Base-by-base conservation (phyloP, 1,140 invertebrate species). In the Drosophila kurseongensis region DNA sequence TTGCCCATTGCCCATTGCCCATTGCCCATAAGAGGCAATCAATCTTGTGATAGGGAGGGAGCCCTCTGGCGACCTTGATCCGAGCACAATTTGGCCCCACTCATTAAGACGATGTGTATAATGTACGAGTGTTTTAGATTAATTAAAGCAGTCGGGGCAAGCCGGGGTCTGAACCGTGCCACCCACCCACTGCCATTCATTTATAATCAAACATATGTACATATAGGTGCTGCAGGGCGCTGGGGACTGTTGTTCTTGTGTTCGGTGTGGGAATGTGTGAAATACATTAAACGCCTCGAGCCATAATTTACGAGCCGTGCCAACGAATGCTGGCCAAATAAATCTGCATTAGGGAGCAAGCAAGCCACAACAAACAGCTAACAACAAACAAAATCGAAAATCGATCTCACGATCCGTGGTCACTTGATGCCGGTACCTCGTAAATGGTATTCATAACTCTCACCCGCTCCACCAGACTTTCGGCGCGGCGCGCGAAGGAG, bases 361-460 rank as follows among this genome's bases (percentile, higher is more conserved):
- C 27, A 55, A 58, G 51, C 57, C 60, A 66, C 57, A 75, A 41
- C 58, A 76, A 71, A 47, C 48, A 68, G 48, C 50, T 38, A 52
- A 71, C 48, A 71, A 42, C 50, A 73, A 90, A 78, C 78, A 69
- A 71, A 68, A 72, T 78, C 32, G 61, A 80, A 76, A 76, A 76
- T 62, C 60, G 60, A 62, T 90, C 88, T 91, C 84, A 91, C 85
- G 89, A 68, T 82, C 88, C 79, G 69, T 91, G 91, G 90, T 92
- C 91, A 92, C 77, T 83, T 88, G 73, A 92, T 91, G 86, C 81
- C 82, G 78, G 45, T 85, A 85, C 91, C 91, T 92, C 91, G 62
- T 90, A 92, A 54, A 92, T 92, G 77, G 89, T 90, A 71, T 92
- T 92, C 80, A 92, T 75, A 75, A 91, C 68, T 92, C 91, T 92